A percentile compares a stretch with the other conserved stretches of the same genome.
Evolutionary conservation across 2,888 invertebrate genomes (phyloP).

Genomic region (Schrankia costaestrigalis): DNA sequence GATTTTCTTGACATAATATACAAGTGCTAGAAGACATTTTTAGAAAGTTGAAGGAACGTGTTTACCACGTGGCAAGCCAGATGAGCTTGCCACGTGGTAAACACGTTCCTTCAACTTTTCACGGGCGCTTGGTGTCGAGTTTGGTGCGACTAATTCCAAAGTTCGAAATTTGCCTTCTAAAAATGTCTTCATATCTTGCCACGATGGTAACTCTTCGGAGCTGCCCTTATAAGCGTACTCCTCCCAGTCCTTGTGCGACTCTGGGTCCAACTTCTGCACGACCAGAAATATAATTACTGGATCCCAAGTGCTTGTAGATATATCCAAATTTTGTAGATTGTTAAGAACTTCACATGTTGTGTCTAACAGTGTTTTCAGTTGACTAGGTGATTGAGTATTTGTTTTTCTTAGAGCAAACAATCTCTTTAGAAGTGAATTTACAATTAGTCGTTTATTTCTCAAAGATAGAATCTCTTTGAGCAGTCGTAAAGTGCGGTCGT

Average conservation of each 20-base stretch:
- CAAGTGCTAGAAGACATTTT: too few relatives aligned
- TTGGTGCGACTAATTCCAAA: not conserved
- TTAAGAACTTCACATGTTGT: not conserved
- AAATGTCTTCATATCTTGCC: not conserved
- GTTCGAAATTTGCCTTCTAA: not conserved
- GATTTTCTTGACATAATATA: slow-evolving; percentile 1
- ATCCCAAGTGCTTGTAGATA: not conserved
- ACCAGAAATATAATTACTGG: too few relatives aligned
- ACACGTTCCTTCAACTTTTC: not conserved
- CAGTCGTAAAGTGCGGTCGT: too few relatives aligned
- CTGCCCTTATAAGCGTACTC: not conserved
- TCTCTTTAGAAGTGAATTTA: slow-evolving; percentile 6
- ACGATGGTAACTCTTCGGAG: not conserved
- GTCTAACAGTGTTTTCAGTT: not conserved
- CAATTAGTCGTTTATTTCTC: slow-evolving; percentile 9
- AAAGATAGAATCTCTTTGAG: too few relatives aligned
- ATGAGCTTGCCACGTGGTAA: too few relatives aligned
- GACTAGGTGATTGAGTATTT: not conserved
- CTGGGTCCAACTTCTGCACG: not conserved
- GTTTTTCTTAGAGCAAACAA: slow-evolving; percentile 6
- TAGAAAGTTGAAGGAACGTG: too few relatives aligned
- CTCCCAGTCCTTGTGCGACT: not conserved
- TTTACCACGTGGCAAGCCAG: too few relatives aligned
- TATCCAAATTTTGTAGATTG: not conserved
- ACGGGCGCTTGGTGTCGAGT: not conserved